A percentile compares a stretch with the other conserved stretches of the same genome.
Evolutionary conservation across 2,797 vertebrate genomes (phyloP).

Genomic region (Eidolon dupreanum): DNA sequence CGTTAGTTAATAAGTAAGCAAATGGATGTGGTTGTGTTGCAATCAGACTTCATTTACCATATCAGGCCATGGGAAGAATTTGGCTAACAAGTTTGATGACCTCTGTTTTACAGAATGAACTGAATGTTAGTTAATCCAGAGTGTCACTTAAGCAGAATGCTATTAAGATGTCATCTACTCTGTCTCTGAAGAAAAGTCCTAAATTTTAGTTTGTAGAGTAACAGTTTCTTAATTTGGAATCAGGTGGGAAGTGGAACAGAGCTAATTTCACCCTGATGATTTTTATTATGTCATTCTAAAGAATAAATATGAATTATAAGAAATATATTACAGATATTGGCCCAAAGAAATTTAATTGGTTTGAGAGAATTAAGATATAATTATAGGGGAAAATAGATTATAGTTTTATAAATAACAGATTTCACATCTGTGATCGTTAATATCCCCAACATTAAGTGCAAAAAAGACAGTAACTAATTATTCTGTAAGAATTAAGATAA

Average conservation of each 20-base stretch:
- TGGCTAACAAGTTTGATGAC: neutral
- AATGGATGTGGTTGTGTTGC: neutral
- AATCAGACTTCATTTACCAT: neutral
- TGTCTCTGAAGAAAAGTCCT: neutral
- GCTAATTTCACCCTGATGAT: neutral
- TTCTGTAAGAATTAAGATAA: neutral
- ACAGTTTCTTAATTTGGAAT: neutral
- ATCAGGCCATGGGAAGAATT: neutral
- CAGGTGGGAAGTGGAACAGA: neutral
- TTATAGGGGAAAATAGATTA: constrained; percentile 5
- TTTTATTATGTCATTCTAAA: constrained; percentile 18
- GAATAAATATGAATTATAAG: neutral
- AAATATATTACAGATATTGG: neutral
- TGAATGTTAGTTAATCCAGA: neutral
- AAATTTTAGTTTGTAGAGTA: constrained; percentile 8
- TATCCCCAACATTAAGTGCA: neutral
- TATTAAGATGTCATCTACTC: neutral
- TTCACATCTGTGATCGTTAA: neutral
- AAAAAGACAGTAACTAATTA: neutral
- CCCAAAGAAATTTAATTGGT: neutral
- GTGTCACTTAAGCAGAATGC: neutral
- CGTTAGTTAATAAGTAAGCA: neutral
- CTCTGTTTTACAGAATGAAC: neutral
- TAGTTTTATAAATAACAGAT: constrained; percentile 27
- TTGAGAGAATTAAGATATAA: neutral